phyloP scores from a whole-genome alignment of 2,797 vertebrate species.

The Hyperoplus lanceolatus region DNA sequence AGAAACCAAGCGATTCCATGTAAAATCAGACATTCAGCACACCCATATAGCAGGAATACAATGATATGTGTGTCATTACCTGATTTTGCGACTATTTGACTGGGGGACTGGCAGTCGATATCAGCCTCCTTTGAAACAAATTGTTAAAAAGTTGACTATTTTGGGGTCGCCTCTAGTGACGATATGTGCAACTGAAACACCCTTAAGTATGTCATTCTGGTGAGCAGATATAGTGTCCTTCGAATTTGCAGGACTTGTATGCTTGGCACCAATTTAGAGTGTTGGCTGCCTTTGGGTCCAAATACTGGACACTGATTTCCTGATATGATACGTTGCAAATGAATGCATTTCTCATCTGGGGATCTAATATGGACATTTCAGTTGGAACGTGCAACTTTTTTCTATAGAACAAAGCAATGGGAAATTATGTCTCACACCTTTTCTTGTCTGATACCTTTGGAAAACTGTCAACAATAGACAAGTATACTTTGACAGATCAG shows the following conservation, averaged over 20 bases:
- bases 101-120: too few relatives aligned
- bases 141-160: too few relatives aligned
- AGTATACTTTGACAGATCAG: not conserved
- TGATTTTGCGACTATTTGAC: too few relatives aligned
- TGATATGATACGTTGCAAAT: slow-evolving; percentile 22
- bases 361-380: slow-evolving; percentile 1
- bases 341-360: slow-evolving; percentile 17
- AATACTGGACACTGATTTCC: not conserved
- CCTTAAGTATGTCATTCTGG: not conserved
- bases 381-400: not conserved
- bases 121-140: too few relatives aligned
- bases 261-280: slow-evolving; percentile 22
- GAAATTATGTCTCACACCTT: not conserved
- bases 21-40: too few relatives aligned
- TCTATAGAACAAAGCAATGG: not conserved
- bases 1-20: too few relatives aligned
- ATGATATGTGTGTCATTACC: too few relatives aligned
- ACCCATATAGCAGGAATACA: too few relatives aligned
- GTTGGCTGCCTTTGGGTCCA: slow-evolving; percentile 3
- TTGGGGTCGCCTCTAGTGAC: too few relatives aligned
- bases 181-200: too few relatives aligned
- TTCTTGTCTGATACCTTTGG: slow-evolving; percentile 14
- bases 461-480: not conserved
- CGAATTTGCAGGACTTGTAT: not conserved
- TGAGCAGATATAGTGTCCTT: slow-evolving; percentile 6